Evolutionary conservation across 1,140 invertebrate species (phyloP).

Genomic region (Anagrus nilaparvatae): DNA sequence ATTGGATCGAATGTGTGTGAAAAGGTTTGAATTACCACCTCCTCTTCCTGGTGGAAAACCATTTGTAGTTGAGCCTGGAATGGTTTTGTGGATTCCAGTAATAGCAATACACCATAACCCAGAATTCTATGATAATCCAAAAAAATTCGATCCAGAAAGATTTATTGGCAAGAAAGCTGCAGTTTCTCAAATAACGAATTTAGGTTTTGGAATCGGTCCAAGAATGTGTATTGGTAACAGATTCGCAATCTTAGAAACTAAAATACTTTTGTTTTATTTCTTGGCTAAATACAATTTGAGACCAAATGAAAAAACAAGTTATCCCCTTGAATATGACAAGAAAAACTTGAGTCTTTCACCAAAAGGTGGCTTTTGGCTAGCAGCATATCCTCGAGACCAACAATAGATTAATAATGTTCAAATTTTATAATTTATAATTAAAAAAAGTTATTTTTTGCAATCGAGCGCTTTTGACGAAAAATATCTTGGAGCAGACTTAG

Average conservation of each 20-base stretch:
- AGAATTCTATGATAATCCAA: slow-evolving; percentile 45
- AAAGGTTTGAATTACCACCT: slow-evolving; percentile 20
- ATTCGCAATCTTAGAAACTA: slow-evolving; percentile 25
- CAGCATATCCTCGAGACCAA: too few relatives aligned
- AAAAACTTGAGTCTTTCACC: slow-evolving; percentile 13
- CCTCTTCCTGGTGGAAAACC: slow-evolving; percentile 26
- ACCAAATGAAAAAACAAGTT: slow-evolving; percentile 17
- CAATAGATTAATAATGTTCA: too few relatives aligned
- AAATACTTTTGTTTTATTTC: slow-evolving; percentile 23
- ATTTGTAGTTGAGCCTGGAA: slow-evolving; percentile 32
- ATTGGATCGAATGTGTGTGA: slow-evolving; percentile 39
- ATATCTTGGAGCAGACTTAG: too few relatives aligned
- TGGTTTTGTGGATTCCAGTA: slow-evolving; percentile 26
- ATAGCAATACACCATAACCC: slow-evolving; percentile 41
- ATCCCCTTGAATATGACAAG: slow-evolving; percentile 18
- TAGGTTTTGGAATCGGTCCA: slow-evolving; percentile 14
- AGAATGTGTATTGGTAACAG: slow-evolving; percentile 16
- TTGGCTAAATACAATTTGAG: slow-evolving; percentile 19
- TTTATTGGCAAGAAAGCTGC: slow-evolving; percentile 33
- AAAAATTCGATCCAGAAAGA: slow-evolving; percentile 44
- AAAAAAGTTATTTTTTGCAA: too few relatives aligned
- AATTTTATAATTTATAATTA: too few relatives aligned
- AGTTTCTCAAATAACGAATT: neutral
- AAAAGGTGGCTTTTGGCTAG: slow-evolving; percentile 22
- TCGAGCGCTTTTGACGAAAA: too few relatives aligned